Base-by-base conservation (phyloP, 2,888 invertebrate genomes). In the Acronicta leporina region DNA sequence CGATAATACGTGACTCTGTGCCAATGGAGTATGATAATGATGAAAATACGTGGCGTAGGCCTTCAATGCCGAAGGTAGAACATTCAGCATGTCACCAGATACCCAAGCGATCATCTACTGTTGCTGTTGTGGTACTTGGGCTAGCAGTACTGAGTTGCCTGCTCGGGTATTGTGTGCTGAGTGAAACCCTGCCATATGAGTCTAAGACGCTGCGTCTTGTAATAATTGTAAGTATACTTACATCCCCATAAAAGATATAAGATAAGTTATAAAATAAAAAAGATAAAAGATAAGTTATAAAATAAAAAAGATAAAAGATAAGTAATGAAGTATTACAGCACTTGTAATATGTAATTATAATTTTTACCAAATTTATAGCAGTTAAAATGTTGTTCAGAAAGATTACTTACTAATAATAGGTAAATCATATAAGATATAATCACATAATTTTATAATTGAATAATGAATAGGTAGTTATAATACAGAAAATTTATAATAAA, bases 141-240 rank as follows among this genome's bases (percentile, higher is more conserved):
- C 81, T 94, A 2, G 94, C 93, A 1, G 92, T 95, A 0, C 85
- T 93, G 1, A 93, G 94, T 74, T 95, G 94, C 60, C 81, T 94
- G n/a, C 85, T 94, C 0, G 94, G 94, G 2, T 94, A 94, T 70
- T 94, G 94, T 69, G 93, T 93, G 25, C 83, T 94, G 2, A 92
- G 94, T 47, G 94, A 94, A 77, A 91, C 91, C 2, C 78, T 94
- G 11, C 94, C 94, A 0, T 92, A 94, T 43, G 94, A 94, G 66
- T 93, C 94, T 2, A 94, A 92, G 75, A 94, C 92, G 8, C 76
- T 94, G 27, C 87, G 93, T 0, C 86, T 92, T 38, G 92, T 92
- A 59, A 83, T 93, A 45, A 87, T 92, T 69, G 94, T 94, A 77
- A 90, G 92, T 89, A 30, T 40, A 13, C n/a, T n/a, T n/a, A n/a